Evolutionary conservation across 2,888 invertebrate species (phyloP).

Genomic region (Camptogramma bilineatum): DNA sequence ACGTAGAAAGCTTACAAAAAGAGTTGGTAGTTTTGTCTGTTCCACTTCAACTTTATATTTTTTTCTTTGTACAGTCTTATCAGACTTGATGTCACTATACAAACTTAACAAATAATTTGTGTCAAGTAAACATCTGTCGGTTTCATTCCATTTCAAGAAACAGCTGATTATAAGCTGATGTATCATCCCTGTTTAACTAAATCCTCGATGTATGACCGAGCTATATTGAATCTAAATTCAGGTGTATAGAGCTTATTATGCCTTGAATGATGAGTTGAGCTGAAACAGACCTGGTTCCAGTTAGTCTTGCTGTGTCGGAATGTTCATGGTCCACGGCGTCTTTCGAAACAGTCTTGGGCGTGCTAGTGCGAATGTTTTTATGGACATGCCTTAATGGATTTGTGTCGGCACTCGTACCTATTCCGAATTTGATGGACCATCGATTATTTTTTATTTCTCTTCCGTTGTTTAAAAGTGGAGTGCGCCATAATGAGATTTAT

Average conservation of each 20-base stretch:
- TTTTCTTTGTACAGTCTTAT: neutral
- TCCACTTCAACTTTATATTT: constrained; percentile 1
- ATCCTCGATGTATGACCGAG: neutral
- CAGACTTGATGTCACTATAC: neutral
- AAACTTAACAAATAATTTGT: neutral
- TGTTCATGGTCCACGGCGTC: constrained; percentile 81
- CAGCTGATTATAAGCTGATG: neutral
- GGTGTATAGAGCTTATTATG: constrained; percentile 11
- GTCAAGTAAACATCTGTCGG: neutral
- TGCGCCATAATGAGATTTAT: constrained; percentile 20
- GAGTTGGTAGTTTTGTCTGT: constrained; percentile 44
- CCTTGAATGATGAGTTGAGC: neutral
- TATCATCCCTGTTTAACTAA: neutral
- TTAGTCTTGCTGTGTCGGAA: constrained; percentile 77
- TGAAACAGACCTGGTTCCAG: constrained; percentile 64
- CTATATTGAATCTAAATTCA: neutral
- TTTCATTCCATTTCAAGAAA: neutral
- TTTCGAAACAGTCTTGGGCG: constrained; percentile 82
- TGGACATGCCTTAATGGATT: constrained; percentile 71
- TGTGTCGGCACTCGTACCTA: constrained; percentile 54
- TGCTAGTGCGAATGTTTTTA: constrained; percentile 82
- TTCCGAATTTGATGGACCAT: constrained; percentile 56
- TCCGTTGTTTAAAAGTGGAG: constrained; percentile 18
- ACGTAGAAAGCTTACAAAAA: constrained; percentile 55
- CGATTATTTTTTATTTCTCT: constrained; percentile 44